phyloP scores from a whole-genome alignment of 2,113 vertebrate genomes.

The Erythrolamprus reginae region DNA sequence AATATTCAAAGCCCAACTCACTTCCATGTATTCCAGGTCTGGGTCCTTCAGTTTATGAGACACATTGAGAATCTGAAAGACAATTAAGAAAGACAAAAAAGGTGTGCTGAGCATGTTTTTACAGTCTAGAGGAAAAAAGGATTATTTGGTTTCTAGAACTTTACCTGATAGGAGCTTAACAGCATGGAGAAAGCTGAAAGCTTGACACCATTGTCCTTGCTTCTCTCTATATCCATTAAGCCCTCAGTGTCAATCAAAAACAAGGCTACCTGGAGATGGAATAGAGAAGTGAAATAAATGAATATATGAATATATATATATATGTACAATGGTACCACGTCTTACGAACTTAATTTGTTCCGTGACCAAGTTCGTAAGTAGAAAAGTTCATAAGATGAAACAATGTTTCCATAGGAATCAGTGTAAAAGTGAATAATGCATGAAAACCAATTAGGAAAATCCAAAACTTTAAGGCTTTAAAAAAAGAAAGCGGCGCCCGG shows the following conservation, averaged over 20 bases:
- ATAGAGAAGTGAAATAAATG: neutral
- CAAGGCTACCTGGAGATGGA: constrained; percentile 18
- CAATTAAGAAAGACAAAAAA: neutral
- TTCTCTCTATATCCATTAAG: constrained; percentile 28
- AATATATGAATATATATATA: no score
- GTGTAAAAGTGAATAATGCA: no score
- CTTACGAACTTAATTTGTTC: no score
- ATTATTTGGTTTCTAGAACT: neutral
- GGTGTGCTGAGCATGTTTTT: neutral
- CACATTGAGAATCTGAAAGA: constrained; percentile 56
- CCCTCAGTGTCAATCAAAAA: constrained; percentile 42
- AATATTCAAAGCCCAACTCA: constrained; percentile 6
- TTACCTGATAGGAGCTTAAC: constrained; percentile 37
- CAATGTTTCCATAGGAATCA: no score
- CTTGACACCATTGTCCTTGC: constrained; percentile 29
- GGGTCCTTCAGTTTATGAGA: constrained; percentile 51
- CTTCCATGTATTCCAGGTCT: constrained; percentile 65
- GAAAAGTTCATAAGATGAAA: no score
- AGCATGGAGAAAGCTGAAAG: constrained; percentile 39
- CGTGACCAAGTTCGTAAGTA: no score
- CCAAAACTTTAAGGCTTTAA: no score
- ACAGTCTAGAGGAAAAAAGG: neutral
- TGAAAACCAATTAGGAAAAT: no score
- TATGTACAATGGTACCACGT: no score
- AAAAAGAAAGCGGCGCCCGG: no score